These are phyloP conservation scores for Sericinus montela DNA, from an alignment of 2,888 invertebrate species.

Conservation along the genomic window DNA sequence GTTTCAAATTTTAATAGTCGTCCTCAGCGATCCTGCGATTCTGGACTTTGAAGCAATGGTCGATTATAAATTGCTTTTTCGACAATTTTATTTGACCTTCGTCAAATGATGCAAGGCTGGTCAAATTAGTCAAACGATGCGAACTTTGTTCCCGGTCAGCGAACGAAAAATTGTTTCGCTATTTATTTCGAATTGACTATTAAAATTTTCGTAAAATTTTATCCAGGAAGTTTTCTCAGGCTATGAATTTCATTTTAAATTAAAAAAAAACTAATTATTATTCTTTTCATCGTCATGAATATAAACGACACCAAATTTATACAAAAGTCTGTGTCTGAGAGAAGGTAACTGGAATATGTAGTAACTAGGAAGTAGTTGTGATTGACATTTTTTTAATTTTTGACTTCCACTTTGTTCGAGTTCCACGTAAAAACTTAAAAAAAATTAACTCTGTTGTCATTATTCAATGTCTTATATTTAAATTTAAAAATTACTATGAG, in stretches of 20 bases:
- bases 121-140: constrained; percentile 21
- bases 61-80: constrained; percentile 70
- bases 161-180: constrained; percentile 15
- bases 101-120: constrained; percentile 30
- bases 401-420: too few species aligned
- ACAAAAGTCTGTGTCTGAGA: too few species aligned
- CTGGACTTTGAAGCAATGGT: constrained; percentile 60
- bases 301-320: too few species aligned
- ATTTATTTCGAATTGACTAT: constrained; percentile 16
- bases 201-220: constrained; percentile 17
- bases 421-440: too few species aligned
- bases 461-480: too few species aligned
- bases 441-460: too few species aligned
- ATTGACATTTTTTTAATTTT: too few species aligned
- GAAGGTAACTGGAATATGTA: too few species aligned
- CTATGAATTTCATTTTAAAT: constrained; percentile 6
- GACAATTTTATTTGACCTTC: constrained; percentile 44
- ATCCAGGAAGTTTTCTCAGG: constrained; percentile 1
- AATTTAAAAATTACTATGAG: too few species aligned
- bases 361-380: too few species aligned
- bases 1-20: constrained; percentile 73
- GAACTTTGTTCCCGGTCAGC: constrained; percentile 20
- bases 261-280: constrained; percentile 5
- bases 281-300: too few species aligned
- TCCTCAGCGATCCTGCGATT: constrained; percentile 49